Percentiles rank a stretch among this genome's conserved stretches.
These are phyloP conservation scores for Pseudococcus longispinus DNA, from an alignment of 2,888 invertebrate genomes.

Conservation along the genomic window DNA sequence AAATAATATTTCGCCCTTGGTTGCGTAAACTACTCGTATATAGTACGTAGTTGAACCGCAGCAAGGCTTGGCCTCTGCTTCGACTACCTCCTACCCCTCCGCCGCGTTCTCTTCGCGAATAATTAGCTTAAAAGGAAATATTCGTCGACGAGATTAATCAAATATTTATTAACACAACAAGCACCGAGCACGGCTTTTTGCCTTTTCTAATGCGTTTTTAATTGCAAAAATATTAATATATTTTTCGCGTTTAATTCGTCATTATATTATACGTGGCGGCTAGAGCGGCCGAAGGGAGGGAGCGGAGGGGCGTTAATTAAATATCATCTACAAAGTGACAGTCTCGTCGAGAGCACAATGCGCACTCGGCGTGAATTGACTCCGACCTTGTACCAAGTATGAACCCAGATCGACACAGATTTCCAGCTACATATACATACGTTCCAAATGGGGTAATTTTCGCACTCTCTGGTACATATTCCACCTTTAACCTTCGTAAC, in stretches of 20 bases:
- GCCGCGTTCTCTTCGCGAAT: neutral
- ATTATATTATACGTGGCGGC: neutral
- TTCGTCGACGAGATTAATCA: conserved; percentile 17
- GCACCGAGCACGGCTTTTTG: neutral
- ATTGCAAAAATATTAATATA: conserved; percentile 1
- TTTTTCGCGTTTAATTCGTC: conserved; percentile 22
- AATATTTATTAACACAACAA: conserved; percentile 23
- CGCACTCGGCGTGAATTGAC: neutral
- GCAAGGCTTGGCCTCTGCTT: neutral
- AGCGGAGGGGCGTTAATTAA: neutral
- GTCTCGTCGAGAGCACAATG: neutral
- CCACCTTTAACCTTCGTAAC: neutral
- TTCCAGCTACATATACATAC: neutral
- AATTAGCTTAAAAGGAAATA: conserved; percentile 29
- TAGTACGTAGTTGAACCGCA: neutral
- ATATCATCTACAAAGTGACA: neutral
- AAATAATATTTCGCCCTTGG: neutral
- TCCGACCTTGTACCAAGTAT: neutral
- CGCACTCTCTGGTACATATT: neutral
- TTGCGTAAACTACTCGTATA: neutral
- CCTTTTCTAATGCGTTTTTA: conserved; percentile 37
- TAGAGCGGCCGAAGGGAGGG: neutral
- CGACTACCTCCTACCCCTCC: neutral
- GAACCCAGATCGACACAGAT: neutral
- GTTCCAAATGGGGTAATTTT: neutral